Conservation (phyloP, 92 coral and sea anemone genomes). For the Bergia sp. region DNA sequence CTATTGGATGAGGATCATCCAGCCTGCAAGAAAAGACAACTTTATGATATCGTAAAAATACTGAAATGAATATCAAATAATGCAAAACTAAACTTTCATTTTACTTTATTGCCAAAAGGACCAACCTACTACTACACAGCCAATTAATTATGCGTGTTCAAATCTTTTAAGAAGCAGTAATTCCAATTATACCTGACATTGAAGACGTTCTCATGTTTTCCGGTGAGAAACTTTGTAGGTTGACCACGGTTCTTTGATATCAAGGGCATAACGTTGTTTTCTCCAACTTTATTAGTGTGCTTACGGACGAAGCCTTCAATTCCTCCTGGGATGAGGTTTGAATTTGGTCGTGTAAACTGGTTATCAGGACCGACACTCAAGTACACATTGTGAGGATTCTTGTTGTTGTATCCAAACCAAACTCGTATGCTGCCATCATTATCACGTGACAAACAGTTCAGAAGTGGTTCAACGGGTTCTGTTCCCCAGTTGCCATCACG, state of each 20-base stretch:
- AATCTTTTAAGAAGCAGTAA: not conserved
- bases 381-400: constrained; percentile 88
- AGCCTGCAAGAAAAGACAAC: constrained; percentile 54
- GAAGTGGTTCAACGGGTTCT: constrained; percentile 69
- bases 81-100: not conserved
- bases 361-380: constrained; percentile 81
- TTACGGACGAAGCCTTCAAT: constrained; percentile 52
- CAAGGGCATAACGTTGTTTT: not conserved
- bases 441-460: constrained; percentile 72
- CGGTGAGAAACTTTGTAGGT: constrained; percentile 66
- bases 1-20: constrained; percentile 61
- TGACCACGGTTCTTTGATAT: constrained; percentile 57
- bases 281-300: constrained; percentile 16
- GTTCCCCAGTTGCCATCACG: constrained; percentile 79
- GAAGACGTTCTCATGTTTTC: constrained; percentile 53
- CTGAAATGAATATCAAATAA: not conserved
- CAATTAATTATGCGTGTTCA: too few species aligned
- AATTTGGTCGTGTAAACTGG: constrained; percentile 53
- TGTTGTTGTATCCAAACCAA: constrained; percentile 95
- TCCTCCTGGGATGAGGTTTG: constrained; percentile 57
- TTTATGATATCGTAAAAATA: not conserved
- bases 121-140: too few species aligned
- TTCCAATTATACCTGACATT: constrained; percentile 49
- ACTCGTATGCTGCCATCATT: constrained; percentile 60
- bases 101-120: not conserved